Percentiles rank a stretch among this genome's conserved stretches.
phyloP scores from a whole-genome alignment of 2,797 vertebrate species.

The Sebastes matsubarae region DNA sequence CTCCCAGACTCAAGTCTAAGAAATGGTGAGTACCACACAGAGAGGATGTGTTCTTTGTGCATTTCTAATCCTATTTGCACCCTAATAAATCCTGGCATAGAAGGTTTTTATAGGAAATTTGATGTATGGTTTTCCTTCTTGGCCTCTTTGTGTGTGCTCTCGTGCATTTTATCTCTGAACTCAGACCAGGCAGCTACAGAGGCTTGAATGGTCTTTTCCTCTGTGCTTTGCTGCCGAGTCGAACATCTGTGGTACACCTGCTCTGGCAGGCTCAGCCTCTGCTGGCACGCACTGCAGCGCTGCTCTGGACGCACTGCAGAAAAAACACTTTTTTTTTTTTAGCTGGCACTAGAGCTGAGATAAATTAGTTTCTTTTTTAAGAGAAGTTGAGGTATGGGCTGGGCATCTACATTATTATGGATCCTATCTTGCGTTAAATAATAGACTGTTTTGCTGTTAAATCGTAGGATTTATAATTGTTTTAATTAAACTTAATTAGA shows the following conservation, averaged over 20 bases:
- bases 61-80: background rate
- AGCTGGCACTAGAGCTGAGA: background rate
- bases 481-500: background rate
- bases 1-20: constrained; percentile 92
- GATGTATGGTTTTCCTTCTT: constrained; percentile 5
- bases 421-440: background rate
- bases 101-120: background rate
- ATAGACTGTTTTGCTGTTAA: background rate
- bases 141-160: background rate
- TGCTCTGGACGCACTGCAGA: constrained; percentile 11
- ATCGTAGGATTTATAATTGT: background rate
- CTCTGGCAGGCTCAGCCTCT: constrained; percentile 42
- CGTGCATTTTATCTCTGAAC: constrained; percentile 6
- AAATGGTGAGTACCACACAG: constrained; percentile 84
- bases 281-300: constrained; percentile 14
- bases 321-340: background rate
- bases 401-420: too few relatives aligned
- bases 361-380: background rate
- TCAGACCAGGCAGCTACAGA: constrained; percentile 16
- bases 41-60: background rate
- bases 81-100: background rate
- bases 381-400: background rate
- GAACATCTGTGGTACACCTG: constrained; percentile 73
- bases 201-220: constrained; percentile 24
- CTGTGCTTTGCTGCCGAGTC: constrained; percentile 31